A percentile compares a stretch with the other conserved stretches of the same genome.
Evolutionary conservation across 2,888 invertebrate genomes (phyloP).

Genomic region (Cataglyphis albicans): DNA sequence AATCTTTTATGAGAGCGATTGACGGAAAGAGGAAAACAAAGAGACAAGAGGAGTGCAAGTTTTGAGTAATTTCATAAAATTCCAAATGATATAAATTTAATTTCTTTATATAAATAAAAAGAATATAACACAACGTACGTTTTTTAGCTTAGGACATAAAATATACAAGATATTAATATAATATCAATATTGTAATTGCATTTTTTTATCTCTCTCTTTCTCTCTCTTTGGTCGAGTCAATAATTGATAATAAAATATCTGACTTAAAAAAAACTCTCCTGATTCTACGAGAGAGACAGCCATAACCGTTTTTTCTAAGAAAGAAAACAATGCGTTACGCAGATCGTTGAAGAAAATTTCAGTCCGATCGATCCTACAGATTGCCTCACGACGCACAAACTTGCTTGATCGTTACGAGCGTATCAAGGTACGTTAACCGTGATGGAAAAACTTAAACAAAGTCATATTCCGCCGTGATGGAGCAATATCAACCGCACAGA

Average conservation of each 20-base stretch:
- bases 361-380: conserved; percentile 3
- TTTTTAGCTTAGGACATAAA: background rate
- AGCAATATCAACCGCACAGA: conserved; percentile 36
- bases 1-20: conserved; percentile 20
- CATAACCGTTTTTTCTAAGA: background rate
- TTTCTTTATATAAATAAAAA: background rate
- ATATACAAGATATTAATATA: background rate
- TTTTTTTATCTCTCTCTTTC: background rate
- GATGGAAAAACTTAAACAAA: conserved; percentile 35
- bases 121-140: background rate
- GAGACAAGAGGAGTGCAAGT: background rate
- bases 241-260: background rate
- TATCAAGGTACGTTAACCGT: conserved; percentile 25
- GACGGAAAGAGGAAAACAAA: background rate
- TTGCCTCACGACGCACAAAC: conserved; percentile 17
- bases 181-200: background rate
- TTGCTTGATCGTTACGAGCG: conserved; percentile 1
- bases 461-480: conserved; percentile 19
- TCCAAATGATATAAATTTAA: background rate
- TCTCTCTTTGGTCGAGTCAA: background rate
- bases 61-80: background rate
- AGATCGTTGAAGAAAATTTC: background rate
- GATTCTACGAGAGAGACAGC: background rate
- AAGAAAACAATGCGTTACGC: background rate
- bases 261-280: background rate